A percentile compares a stretch with the other conserved stretches of the same genome.
Conservation (phyloP, 2,113 vertebrate species). For the Epinephelus moara region DNA sequence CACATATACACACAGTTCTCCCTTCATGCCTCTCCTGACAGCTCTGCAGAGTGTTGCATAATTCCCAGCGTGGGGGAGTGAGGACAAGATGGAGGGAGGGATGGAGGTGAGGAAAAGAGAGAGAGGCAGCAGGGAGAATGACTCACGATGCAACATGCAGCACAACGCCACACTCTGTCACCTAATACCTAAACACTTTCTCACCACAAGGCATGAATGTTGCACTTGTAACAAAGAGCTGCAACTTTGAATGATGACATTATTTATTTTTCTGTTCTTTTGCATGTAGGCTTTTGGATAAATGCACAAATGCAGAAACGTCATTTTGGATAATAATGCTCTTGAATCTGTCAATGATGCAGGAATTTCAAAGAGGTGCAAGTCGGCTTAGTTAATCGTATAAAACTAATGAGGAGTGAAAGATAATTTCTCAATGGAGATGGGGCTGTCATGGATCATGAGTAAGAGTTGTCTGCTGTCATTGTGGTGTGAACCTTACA, state of each 20-base stretch:
- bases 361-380: neutral
- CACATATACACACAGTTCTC: neutral
- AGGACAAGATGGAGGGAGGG: constrained; percentile 28
- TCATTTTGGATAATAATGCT: neutral
- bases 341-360: neutral
- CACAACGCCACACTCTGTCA: constrained; percentile 9
- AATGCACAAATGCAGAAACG: neutral
- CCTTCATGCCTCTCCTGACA: constrained; percentile 25
- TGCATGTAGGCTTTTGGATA: neutral
- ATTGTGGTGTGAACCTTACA: neutral
- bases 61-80: constrained; percentile 58
- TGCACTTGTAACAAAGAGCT: neutral
- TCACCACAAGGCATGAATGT: neutral
- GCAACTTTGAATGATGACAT: neutral
- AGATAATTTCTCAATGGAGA: neutral
- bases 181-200: neutral
- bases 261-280: neutral
- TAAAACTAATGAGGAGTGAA: neutral
- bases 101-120: constrained; percentile 42
- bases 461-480: constrained; percentile 15
- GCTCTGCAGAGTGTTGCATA: constrained; percentile 70
- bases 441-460: neutral
- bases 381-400: neutral
- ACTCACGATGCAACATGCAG: constrained; percentile 58
- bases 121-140: constrained; percentile 45